A percentile compares a stretch with the other conserved stretches of the same genome.
These are phyloP conservation scores for Aptenodytes forsteri DNA, from an alignment of 2,113 vertebrate genomes.

Conservation along the genomic window DNA sequence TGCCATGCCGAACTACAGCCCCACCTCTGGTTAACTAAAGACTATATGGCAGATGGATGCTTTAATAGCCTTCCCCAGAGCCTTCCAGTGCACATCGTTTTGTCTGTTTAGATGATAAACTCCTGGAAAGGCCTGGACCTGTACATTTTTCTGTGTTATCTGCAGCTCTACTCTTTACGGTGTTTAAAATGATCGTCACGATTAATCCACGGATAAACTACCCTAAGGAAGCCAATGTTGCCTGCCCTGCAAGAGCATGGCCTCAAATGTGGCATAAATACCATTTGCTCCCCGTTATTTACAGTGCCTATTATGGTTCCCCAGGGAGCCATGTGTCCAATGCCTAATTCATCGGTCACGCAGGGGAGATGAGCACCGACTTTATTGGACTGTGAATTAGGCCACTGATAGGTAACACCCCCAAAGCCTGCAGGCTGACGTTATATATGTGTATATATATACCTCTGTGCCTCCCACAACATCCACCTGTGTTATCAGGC, in stretches of 20 bases:
- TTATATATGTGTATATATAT: not conserved
- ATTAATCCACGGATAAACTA: slow-evolving; percentile 28
- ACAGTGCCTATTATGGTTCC: not conserved
- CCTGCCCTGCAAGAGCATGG: not conserved
- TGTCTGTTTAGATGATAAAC: slow-evolving; percentile 25
- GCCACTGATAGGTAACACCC: not conserved
- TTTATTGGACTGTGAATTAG: slow-evolving; percentile 35
- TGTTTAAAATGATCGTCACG: not conserved
- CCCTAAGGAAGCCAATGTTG: not conserved
- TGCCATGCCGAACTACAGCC: not conserved
- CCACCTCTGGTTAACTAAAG: not conserved
- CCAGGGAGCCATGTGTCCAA: not conserved
- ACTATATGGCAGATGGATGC: not conserved
- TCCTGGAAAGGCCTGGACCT: not conserved
- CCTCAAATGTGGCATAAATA: slow-evolving; percentile 23
- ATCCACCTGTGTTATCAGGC: not conserved
- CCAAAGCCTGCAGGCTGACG: not conserved
- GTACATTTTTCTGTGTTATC: slow-evolving; percentile 18
- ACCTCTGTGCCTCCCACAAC: not conserved
- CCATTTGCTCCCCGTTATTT: not conserved
- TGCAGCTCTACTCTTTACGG: not conserved
- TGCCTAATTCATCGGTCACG: not conserved
- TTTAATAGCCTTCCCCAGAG: slow-evolving; percentile 9
- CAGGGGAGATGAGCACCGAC: not conserved
- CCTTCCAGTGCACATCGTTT: not conserved